Evolutionary conservation across 37 sponge, comb jelly and placozoan genomes (phyloP).

Genomic region (Cliona cf. orientalis): DNA sequence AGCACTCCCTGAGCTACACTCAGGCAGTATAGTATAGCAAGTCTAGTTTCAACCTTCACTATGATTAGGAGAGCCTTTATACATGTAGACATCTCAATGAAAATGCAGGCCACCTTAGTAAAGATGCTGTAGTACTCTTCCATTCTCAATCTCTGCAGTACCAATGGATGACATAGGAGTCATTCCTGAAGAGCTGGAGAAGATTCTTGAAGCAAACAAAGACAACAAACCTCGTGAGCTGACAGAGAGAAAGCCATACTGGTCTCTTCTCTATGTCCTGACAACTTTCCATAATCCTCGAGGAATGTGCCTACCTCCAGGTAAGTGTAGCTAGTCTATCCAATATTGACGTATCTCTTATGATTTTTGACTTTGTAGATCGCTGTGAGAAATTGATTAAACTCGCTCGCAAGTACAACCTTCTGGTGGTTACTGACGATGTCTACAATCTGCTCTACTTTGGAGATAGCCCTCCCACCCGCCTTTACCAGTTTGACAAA

Average conservation of each 20-base stretch:
- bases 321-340: slow-evolving; percentile 24
- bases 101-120: not conserved
- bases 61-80: no score
- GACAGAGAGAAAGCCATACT: slow-evolving; percentile 63
- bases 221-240: slow-evolving; percentile 28
- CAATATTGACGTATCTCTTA: not conserved
- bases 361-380: slow-evolving; percentile 22
- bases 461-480: slow-evolving; percentile 6
- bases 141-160: slow-evolving; percentile 33
- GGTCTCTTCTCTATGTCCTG: slow-evolving; percentile 77
- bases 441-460: slow-evolving; percentile 86
- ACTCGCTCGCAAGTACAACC: slow-evolving; percentile 76
- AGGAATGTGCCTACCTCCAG: slow-evolving; percentile 61
- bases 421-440: slow-evolving; percentile 83
- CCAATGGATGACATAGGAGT: slow-evolving; percentile 75
- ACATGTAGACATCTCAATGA: not conserved
- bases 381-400: slow-evolving; percentile 63
- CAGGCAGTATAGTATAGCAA: no score
- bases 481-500: slow-evolving; percentile 76
- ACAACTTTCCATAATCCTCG: slow-evolving; percentile 85
- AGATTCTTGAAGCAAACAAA: slow-evolving; percentile 28
- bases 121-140: not conserved
- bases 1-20: no score
- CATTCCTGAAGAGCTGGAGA: slow-evolving; percentile 69
- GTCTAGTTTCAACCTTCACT: no score